Conservation (phyloP, 2,888 invertebrate species). For the Drosophila demipolita region DNA sequence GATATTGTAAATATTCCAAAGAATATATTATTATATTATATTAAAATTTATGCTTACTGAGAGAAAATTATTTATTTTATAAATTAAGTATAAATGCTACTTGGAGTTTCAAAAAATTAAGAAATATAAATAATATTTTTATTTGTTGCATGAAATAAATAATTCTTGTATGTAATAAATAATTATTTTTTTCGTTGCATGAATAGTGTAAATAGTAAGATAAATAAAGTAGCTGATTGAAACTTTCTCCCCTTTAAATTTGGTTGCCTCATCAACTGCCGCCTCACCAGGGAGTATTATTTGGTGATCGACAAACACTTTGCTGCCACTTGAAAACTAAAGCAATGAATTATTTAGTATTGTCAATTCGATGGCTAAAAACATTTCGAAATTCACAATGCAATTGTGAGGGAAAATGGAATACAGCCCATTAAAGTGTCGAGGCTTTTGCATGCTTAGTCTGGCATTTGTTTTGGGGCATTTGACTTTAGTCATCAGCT, state of each 20-base stretch:
- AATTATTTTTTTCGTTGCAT: too few relatives aligned
- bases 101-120: neutral
- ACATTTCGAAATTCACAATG: conserved; percentile 15
- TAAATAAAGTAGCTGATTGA: neutral
- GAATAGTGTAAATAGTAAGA: neutral
- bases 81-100: neutral
- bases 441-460: conserved; percentile 33
- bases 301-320: conserved; percentile 3
- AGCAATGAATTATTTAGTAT: conserved; percentile 3
- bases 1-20: too few relatives aligned
- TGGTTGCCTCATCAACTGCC: conserved; percentile 20
- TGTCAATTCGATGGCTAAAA: conserved; percentile 6
- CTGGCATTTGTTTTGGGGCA: neutral
- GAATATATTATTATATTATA: too few relatives aligned
- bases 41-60: too few relatives aligned
- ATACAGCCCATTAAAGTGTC: conserved; percentile 32
- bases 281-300: neutral
- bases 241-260: neutral
- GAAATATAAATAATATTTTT: neutral
- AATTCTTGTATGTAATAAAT: too few relatives aligned
- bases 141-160: too few relatives aligned
- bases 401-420: neutral
- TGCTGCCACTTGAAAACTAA: neutral
- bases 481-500: conserved; percentile 26
- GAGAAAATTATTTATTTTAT: neutral